Percentiles rank a stretch among this genome's conserved stretches.
Evolutionary conservation across 2,113 vertebrate genomes (phyloP).

Genomic region (Dicentrarchus labrax): DNA sequence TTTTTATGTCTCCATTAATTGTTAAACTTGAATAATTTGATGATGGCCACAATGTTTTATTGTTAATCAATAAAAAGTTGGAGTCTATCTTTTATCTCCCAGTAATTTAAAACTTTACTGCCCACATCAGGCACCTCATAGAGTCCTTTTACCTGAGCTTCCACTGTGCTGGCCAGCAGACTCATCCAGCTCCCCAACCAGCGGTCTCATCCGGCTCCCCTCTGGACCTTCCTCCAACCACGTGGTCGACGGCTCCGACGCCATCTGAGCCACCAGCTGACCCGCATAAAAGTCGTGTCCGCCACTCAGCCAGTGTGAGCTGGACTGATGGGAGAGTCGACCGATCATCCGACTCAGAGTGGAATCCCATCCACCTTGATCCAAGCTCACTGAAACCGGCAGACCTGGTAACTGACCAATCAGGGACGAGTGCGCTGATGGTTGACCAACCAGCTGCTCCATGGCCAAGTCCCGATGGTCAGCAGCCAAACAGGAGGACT

Average conservation of each 20-base stretch:
- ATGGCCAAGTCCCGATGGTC: constrained; percentile 45
- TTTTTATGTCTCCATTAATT: too few relatives aligned
- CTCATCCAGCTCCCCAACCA: constrained; percentile 65
- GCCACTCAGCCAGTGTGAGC: constrained; percentile 31
- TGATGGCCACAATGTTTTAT: too few relatives aligned
- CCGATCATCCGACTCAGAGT: constrained; percentile 66
- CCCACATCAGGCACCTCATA: background rate
- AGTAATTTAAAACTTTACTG: background rate
- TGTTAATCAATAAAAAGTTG: too few relatives aligned
- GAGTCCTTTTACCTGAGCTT: constrained; percentile 61
- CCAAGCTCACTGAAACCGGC: background rate
- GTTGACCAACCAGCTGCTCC: constrained; percentile 65
- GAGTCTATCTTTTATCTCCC: background rate
- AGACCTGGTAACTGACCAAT: constrained; percentile 45
- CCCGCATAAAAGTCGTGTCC: constrained; percentile 31
- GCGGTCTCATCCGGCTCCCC: constrained; percentile 63
- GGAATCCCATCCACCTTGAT: constrained; percentile 59
- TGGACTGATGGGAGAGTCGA: constrained; percentile 44
- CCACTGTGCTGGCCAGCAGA: constrained; percentile 52
- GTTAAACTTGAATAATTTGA: too few relatives aligned
- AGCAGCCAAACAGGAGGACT: constrained; percentile 58
- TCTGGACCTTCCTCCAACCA: constrained; percentile 59
- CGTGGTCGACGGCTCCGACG: constrained; percentile 19
- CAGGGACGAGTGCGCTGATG: constrained; percentile 72
- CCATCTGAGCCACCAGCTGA: constrained; percentile 25